Evolutionary conservation across 2,797 vertebrate genomes (phyloP).

Genomic region (Melanotaenia pygmaea): DNA sequence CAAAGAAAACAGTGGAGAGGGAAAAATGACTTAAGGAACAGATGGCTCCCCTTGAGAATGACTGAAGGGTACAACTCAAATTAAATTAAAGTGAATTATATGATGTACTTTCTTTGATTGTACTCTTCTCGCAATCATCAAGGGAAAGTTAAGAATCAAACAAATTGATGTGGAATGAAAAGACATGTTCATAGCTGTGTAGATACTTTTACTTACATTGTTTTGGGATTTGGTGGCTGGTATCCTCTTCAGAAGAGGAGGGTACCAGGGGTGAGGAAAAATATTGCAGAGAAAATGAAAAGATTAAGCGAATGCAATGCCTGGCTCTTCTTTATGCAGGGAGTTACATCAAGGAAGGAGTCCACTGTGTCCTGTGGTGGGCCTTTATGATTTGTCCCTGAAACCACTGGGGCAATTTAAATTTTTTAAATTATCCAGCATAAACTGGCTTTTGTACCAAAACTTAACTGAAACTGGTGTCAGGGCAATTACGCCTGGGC

Average conservation of each 20-base stretch:
- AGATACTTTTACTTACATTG: not conserved
- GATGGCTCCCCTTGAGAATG: slow-evolving; percentile 61
- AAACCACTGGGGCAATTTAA: too few relatives aligned
- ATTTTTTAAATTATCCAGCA: not conserved
- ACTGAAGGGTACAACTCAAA: slow-evolving; percentile 57
- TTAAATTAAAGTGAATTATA: slow-evolving; percentile 57
- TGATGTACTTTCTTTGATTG: slow-evolving; percentile 26
- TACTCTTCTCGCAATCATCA: slow-evolving; percentile 12
- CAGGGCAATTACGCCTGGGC: too few relatives aligned
- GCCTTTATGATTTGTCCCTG: too few relatives aligned
- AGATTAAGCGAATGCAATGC: not conserved
- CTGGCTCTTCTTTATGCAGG: not conserved
- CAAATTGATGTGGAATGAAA: slow-evolving; percentile 19
- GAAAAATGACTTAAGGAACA: slow-evolving; percentile 42
- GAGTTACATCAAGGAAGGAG: too few relatives aligned
- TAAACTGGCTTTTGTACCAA: not conserved
- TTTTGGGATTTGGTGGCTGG: not conserved
- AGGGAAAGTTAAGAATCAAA: slow-evolving; percentile 17
- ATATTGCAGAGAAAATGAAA: not conserved
- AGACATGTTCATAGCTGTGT: slow-evolving; percentile 2
- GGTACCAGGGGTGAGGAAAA: not conserved
- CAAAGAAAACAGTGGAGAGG: slow-evolving; percentile 16
- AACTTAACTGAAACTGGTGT: not conserved
- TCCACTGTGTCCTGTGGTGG: too few relatives aligned
- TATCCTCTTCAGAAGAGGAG: too few relatives aligned